These are phyloP conservation scores for Orussus abietinus DNA, from an alignment of 1,140 invertebrate genomes.

Conservation along the genomic window DNA sequence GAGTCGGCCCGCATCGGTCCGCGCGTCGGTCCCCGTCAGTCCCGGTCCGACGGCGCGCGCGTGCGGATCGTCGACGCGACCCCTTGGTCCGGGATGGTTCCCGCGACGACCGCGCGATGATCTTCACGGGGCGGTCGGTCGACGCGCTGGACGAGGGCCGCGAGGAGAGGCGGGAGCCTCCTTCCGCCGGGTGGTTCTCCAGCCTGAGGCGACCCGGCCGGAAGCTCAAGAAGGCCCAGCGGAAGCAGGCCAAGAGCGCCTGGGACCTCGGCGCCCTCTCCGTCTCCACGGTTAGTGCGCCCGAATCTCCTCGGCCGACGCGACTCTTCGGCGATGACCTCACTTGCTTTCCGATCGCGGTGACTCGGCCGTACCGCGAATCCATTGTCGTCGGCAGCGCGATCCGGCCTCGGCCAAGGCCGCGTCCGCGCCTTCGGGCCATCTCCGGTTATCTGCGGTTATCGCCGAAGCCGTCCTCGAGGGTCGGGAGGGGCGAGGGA, in stretches of 20 bases:
- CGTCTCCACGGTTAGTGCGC: slow-evolving; percentile 46
- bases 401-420: too few relatives aligned
- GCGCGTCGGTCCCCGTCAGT: slow-evolving; percentile 11
- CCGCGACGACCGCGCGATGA: too few relatives aligned
- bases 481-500: too few relatives aligned
- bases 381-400: too few relatives aligned
- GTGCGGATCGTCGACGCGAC: slow-evolving; percentile 7
- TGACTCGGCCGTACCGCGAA: too few relatives aligned
- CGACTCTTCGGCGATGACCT: too few relatives aligned
- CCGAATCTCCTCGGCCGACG: too few relatives aligned
- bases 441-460: too few relatives aligned
- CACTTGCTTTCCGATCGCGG: too few relatives aligned
- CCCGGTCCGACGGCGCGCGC: slow-evolving; percentile 8
- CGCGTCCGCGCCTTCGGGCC: too few relatives aligned
- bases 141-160: slow-evolving; percentile 39
- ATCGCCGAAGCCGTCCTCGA: too few relatives aligned
- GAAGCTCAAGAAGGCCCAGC: slow-evolving; percentile 50
- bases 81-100: too few relatives aligned
- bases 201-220: slow-evolving; percentile 62
- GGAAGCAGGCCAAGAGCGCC: slow-evolving; percentile 58
- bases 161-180: slow-evolving; percentile 9
- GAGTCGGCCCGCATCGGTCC: slow-evolving; percentile 3
- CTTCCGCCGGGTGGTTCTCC: slow-evolving; percentile 68
- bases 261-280: slow-evolving; percentile 60
- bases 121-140: slow-evolving; percentile 44